Evolutionary conservation across 1,140 invertebrate genomes (phyloP), one percentile per base, ranked within the genome.

Genomic region (Ephestia elutella): DNA sequence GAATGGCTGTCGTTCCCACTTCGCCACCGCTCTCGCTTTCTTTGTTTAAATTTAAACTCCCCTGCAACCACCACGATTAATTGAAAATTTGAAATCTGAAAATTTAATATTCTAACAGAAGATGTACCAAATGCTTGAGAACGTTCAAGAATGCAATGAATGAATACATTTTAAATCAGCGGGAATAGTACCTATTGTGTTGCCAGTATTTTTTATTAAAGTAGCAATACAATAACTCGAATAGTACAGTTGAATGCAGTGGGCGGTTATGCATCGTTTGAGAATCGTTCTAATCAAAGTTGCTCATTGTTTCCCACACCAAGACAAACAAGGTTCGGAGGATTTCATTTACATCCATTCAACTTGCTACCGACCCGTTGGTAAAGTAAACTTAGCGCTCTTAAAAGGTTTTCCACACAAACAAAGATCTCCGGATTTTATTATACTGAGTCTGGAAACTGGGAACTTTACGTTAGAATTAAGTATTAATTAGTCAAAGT

Each of bases 281-380:
- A 57, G 56, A 60, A 25, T 49, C 55, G 59, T 28, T 63, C 66
- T 71, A 74, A 78, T 71, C 70, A 75, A 64, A 65, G 54, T 49
- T 13, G 59, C 28, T 65, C 71, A 72, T 78, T 74, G 73, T 78
- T 73, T 72, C 66, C 65, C 67, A 67, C 69, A 66, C 50, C 60
- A 57, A 57, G 66, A 64, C 70, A 73, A 71, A 71, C 68, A 78
- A 67, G 63, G 62, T 71, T 67, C 71, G 63, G 56, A 56, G 44
- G 66, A 66, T 75, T 79, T 74, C 71, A 80, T 81, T 81, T 74
- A 78, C 71, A 79, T 76, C 68, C 72, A 63, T 74, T 73, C 67
- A 71, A 68, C 64, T 10, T 18, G 63, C 57, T 56, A 51, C 56
- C 54, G 51, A 61, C 66, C 56, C 59, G 62, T 57, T 54, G 57